Evolutionary conservation across 2,888 invertebrate species (phyloP).

Genomic region (Girardia tigrina): DNA sequence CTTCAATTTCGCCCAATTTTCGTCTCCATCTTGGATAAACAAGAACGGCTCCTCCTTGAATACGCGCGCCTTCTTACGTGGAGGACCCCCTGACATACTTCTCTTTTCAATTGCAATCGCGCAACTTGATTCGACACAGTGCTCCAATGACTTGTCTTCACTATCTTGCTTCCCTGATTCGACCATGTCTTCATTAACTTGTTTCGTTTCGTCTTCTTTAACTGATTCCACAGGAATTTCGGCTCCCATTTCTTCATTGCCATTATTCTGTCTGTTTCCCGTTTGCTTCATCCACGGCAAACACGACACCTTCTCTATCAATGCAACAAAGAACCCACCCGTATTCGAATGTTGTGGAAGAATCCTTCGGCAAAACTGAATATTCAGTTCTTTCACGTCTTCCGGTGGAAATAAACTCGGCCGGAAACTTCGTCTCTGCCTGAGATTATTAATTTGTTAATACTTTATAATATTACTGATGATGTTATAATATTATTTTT

Average conservation of each 20-base stretch:
- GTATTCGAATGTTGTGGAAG: constrained; percentile 92
- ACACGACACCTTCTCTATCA: constrained; percentile 65
- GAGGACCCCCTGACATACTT: constrained; percentile 41
- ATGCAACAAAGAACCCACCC: constrained; percentile 91
- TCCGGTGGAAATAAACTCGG: constrained; percentile 80
- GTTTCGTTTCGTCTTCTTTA: too few species aligned
- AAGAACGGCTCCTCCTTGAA: constrained; percentile 91
- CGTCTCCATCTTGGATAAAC: constrained; percentile 69
- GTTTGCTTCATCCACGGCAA: constrained; percentile 42
- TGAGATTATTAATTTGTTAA: constrained; percentile 54
- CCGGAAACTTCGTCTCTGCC: constrained; percentile 53
- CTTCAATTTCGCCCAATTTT: constrained; percentile 69
- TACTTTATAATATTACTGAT: too few species aligned
- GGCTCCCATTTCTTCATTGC: too few species aligned
- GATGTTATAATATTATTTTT: too few species aligned
- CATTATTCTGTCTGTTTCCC: not conserved
- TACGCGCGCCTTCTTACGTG: constrained; percentile 64
- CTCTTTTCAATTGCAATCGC: not conserved
- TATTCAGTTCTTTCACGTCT: constrained; percentile 47
- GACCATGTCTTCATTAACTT: too few species aligned
- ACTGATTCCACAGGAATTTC: too few species aligned
- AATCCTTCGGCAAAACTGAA: constrained; percentile 61
- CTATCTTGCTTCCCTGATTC: too few species aligned
- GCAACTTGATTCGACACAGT: not conserved
- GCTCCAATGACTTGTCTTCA: not conserved